Base-by-base conservation (phyloP, 2,113 vertebrate species). In the Neotoma lepida region DNA sequence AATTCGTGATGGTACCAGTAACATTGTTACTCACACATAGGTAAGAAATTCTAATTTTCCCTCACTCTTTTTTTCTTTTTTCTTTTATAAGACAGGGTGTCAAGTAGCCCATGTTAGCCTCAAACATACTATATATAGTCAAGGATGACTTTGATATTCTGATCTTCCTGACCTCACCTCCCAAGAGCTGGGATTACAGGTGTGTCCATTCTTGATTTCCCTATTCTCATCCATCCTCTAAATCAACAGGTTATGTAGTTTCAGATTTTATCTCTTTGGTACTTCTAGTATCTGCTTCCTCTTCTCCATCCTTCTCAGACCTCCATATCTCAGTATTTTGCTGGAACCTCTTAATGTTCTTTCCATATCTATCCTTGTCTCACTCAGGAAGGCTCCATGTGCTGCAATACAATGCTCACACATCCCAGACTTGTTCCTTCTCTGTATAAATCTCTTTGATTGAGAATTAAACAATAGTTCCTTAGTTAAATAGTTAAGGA, bases 391-490 rank as follows among this genome's bases (percentile, higher is more conserved):
- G 10, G 61, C 56, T 88, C 35, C 30, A 30, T 71, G 63, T 9
- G 26, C 12, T 84, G 22, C 10, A 54, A 70, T 66, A 46, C 58
- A 86, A 88, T 68, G 28, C 39, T 86, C 84, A 84, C 6, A 17
- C 68, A 87, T 51, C 58, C 41, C 41, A 90, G 46, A 33, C 28
- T 6, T 88, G 63, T 6, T 81, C 12, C 13, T 88, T 93, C 44
- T 94, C 35, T 71, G 44, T 74, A 63, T 92, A 70, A 91, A 71
- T 91, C 9, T 18, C 44, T 87, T 58, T 74, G 78, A 64, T 84
- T 44, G 56, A 93, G 76, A 46, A 28, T 66, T 49, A 46, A 63
- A 46, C 15, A 64, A 8, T 24, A 35, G 39, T 64, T 63, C 28
- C 58, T 85, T 46, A 85, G 18, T 66, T 86, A 86, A 66, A 66